Percentiles rank a stretch among this genome's conserved stretches.
These are phyloP conservation scores for Diplolepis rosae DNA, from an alignment of 2,888 invertebrate species.

Conservation along the genomic window DNA sequence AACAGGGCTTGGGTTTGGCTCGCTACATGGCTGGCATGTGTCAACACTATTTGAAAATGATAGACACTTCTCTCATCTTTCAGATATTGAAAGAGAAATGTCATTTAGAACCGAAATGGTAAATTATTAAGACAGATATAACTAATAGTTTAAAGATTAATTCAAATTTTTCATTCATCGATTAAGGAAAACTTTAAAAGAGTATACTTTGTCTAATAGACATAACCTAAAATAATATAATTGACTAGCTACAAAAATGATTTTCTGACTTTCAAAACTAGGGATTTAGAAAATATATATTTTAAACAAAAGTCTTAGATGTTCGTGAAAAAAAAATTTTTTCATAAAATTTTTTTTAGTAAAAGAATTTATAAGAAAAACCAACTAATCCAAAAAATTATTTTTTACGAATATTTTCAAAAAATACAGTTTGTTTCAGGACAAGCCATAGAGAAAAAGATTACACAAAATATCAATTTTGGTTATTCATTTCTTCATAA, in stretches of 20 bases:
- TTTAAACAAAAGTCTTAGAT: neutral
- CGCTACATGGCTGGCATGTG: constrained; percentile 81
- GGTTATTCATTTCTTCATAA: no score
- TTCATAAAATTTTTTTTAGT: neutral
- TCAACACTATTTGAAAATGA: constrained; percentile 87
- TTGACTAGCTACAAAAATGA: neutral
- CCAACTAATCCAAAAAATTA: no score
- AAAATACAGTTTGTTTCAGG: no score
- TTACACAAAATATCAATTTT: no score
- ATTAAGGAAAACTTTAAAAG: neutral
- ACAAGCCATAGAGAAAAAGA: no score
- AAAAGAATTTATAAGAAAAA: no score
- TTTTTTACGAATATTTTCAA: no score
- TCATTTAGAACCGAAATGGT: constrained; percentile 91
- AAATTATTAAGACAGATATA: constrained; percentile 42
- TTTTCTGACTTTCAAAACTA: constrained; percentile 25
- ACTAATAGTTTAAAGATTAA: neutral
- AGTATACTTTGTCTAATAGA: neutral
- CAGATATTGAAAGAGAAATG: constrained; percentile 89
- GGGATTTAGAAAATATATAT: constrained; percentile 48
- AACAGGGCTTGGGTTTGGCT: constrained; percentile 78
- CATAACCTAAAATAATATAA: neutral
- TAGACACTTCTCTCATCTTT: constrained; percentile 87
- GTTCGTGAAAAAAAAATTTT: neutral
- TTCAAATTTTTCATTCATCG: neutral